Conservation (phyloP, 2,888 invertebrate species). For the Leptinotarsa peninsularis region DNA sequence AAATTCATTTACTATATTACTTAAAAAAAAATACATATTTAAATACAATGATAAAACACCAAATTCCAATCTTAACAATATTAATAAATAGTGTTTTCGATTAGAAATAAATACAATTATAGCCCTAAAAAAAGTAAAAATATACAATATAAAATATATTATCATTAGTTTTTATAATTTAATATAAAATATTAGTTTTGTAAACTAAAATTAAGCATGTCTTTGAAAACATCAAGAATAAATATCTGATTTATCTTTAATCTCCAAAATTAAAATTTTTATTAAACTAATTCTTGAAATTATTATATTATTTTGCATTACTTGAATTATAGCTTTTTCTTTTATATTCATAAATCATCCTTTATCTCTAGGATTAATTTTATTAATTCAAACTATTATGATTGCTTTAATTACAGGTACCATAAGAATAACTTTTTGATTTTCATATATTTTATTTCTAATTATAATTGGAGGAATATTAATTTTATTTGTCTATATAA, state of each 20-base stretch:
- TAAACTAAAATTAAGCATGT: slow-evolving; percentile 73
- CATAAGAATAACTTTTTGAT: slow-evolving; percentile 70
- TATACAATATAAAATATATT: slow-evolving; percentile 54
- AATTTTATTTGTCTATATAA: slow-evolving; percentile 75
- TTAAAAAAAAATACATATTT: slow-evolving; percentile 62
- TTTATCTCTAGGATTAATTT: slow-evolving; percentile 69
- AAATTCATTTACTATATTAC: slow-evolving; percentile 66
- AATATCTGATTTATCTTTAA: slow-evolving; percentile 71
- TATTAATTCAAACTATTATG: slow-evolving; percentile 70
- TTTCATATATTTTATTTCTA: slow-evolving; percentile 73
- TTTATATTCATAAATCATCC: slow-evolving; percentile 68
- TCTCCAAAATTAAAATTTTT: slow-evolving; percentile 79
- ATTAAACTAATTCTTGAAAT: slow-evolving; percentile 74
- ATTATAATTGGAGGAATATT: slow-evolving; percentile 74
- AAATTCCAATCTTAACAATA: slow-evolving; percentile 73
- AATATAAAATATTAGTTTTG: slow-evolving; percentile 65
- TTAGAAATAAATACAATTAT: slow-evolving; percentile 70
- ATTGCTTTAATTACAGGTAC: slow-evolving; percentile 67
- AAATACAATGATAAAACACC: slow-evolving; percentile 65
- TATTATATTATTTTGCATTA: slow-evolving; percentile 56
- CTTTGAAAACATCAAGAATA: slow-evolving; percentile 74
- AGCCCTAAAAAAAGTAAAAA: slow-evolving; percentile 66
- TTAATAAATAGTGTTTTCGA: slow-evolving; percentile 72
- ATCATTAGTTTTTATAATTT: slow-evolving; percentile 27
- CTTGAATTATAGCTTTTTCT: slow-evolving; percentile 63